A percentile compares a stretch with the other conserved stretches of the same genome.
These are phyloP conservation scores for Choreutis nemorana DNA, from an alignment of 2,888 invertebrate genomes.

Conservation along the genomic window DNA sequence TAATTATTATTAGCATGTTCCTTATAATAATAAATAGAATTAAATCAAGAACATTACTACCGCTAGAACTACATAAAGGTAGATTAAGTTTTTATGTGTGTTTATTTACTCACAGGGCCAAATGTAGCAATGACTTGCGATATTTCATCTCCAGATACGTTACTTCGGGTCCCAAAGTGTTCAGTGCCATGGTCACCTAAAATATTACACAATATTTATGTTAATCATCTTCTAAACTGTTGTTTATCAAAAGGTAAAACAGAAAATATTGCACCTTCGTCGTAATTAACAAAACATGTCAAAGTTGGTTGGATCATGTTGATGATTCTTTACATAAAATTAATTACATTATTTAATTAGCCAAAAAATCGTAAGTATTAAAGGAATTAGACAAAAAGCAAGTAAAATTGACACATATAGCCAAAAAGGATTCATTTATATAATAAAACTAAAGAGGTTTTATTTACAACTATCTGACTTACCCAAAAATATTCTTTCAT, in stretches of 20 bases:
- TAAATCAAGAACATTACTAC: no score
- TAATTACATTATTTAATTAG: no score
- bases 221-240: background rate
- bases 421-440: no score
- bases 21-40: no score
- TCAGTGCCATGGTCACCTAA: conserved; percentile 58
- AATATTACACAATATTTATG: conserved; percentile 3
- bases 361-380: no score
- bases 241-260: conserved; percentile 1
- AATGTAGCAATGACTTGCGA: conserved; percentile 53
- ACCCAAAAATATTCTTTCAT: conserved; percentile 94
- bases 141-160: conserved; percentile 50
- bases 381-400: no score
- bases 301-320: no score
- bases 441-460: conserved; percentile 6
- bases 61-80: no score
- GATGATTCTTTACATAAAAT: no score
- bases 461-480: conserved; percentile 25
- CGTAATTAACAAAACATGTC: conserved; percentile 25
- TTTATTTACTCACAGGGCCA: conserved; percentile 41
- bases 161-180: conserved; percentile 41
- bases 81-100: no score
- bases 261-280: conserved; percentile 13
- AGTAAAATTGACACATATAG: no score
- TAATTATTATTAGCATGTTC: no score